Conservation (phyloP, 2,888 invertebrate species). For the Idaea biselata region DNA sequence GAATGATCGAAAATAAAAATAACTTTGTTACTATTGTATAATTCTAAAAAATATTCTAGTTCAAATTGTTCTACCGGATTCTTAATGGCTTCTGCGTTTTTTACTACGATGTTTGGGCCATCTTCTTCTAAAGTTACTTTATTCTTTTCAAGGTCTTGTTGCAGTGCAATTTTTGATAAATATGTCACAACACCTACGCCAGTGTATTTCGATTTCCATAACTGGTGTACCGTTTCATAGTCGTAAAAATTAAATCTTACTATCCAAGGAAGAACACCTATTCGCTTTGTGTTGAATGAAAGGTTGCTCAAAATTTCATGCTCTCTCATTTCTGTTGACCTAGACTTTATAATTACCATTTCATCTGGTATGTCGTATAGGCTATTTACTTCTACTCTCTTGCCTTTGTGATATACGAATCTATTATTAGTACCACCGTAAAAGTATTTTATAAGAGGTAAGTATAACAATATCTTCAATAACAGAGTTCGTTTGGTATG, state of each 20-base stretch:
- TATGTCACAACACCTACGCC: slow-evolving; percentile 29
- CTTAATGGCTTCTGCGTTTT: slow-evolving; percentile 14
- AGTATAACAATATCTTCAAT: no score
- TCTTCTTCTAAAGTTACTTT: slow-evolving; percentile 18
- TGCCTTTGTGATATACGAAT: slow-evolving; percentile 19
- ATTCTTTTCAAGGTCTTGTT: slow-evolving; percentile 18
- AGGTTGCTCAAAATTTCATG: slow-evolving; percentile 37
- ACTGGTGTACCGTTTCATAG: slow-evolving; percentile 28
- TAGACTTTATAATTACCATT: slow-evolving; percentile 34
- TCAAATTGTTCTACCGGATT: slow-evolving; percentile 30
- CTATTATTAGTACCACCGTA: slow-evolving; percentile 24
- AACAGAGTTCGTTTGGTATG: no score
- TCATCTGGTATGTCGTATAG: slow-evolving; percentile 35
- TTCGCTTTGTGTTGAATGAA: slow-evolving; percentile 36
- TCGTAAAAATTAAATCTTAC: slow-evolving; percentile 36
- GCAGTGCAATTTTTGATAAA: slow-evolving; percentile 26
- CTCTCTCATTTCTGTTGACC: slow-evolving; percentile 41
- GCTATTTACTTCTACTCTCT: slow-evolving; percentile 27
- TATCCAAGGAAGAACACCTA: slow-evolving; percentile 36
- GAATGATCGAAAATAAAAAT: slow-evolving; percentile 44
- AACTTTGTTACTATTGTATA: slow-evolving; percentile 34
- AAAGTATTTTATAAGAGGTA: slow-evolving; percentile 22
- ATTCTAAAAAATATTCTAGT: slow-evolving; percentile 37
- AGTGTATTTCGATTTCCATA: slow-evolving; percentile 26
- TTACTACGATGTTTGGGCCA: slow-evolving; percentile 19